Conservation (phyloP, 2,888 invertebrate species). For the Branchellion lobata region DNA sequence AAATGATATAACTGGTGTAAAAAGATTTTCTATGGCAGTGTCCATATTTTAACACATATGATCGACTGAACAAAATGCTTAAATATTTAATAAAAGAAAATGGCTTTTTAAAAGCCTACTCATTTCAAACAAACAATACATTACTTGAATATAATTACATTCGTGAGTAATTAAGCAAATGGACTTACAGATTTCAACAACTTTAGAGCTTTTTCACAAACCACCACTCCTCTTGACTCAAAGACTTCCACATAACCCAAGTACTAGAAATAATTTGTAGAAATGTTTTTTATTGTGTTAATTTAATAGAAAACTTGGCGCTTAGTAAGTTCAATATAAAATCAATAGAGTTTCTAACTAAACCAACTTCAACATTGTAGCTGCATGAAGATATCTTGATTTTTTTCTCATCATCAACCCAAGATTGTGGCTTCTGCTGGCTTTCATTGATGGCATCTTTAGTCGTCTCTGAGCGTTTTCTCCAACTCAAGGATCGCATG, state of each 20-base stretch:
- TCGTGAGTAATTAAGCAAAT: too few species aligned
- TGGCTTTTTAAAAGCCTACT: too few species aligned
- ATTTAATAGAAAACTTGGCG: neutral
- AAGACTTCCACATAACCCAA: conserved; percentile 98
- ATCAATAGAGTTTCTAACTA: neutral
- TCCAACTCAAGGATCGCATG: conserved; percentile 18
- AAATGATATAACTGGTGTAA: neutral
- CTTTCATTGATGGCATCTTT: conserved; percentile 22
- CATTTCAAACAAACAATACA: too few species aligned
- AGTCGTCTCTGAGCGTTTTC: conserved; percentile 12
- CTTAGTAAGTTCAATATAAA: neutral
- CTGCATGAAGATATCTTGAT: conserved; percentile 30
- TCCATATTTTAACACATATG: too few species aligned
- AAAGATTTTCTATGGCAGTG: neutral
- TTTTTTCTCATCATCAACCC: conserved; percentile 30
- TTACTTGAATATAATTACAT: too few species aligned
- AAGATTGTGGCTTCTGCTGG: conserved; percentile 27
- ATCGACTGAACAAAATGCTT: too few species aligned
- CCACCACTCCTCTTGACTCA: conserved; percentile 98
- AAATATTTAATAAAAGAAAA: too few species aligned
- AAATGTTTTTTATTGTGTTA: neutral
- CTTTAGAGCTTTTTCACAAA: conserved; percentile 97
- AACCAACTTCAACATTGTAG: conserved; percentile 29
- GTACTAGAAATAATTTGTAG: conserved; percentile 68
- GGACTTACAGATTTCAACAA: conserved; percentile 76